Percentiles rank a stretch among this genome's conserved stretches.
phyloP scores from a whole-genome alignment of 2,797 vertebrate genomes.

The Falco concolor region DNA sequence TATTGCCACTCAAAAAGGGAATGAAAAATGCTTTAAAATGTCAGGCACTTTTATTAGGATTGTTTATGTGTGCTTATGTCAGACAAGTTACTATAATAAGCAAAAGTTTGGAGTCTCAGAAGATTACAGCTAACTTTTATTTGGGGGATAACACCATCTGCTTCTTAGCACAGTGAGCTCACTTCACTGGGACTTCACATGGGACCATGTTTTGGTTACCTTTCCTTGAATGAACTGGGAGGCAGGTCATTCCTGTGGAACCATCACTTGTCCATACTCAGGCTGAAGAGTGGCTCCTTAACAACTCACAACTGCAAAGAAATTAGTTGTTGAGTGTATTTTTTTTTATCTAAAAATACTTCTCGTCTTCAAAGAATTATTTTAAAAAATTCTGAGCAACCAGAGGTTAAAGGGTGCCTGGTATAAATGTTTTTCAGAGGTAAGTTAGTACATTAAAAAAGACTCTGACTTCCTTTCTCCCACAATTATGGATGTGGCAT shows the following conservation, averaged over 20 bases:
- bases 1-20: neutral
- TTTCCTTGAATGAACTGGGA: neutral
- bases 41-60: neutral
- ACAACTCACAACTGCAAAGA: neutral
- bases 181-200: neutral
- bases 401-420: neutral
- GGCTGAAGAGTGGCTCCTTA: neutral
- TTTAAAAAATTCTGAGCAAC: neutral
- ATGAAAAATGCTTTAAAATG: neutral
- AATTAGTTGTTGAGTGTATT: neutral
- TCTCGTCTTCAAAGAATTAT: neutral
- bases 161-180: neutral
- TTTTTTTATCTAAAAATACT: neutral
- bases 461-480: neutral
- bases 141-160: neutral
- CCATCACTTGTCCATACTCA: fast-evolving
- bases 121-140: neutral
- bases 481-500: neutral
- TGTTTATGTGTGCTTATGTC: neutral
- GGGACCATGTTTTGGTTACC: neutral
- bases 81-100: neutral
- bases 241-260: neutral
- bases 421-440: neutral
- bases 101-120: neutral
- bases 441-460: neutral